Evolutionary conservation across 2,113 vertebrate genomes (phyloP).

Genomic region (Protobothrops flavoviridis): DNA sequence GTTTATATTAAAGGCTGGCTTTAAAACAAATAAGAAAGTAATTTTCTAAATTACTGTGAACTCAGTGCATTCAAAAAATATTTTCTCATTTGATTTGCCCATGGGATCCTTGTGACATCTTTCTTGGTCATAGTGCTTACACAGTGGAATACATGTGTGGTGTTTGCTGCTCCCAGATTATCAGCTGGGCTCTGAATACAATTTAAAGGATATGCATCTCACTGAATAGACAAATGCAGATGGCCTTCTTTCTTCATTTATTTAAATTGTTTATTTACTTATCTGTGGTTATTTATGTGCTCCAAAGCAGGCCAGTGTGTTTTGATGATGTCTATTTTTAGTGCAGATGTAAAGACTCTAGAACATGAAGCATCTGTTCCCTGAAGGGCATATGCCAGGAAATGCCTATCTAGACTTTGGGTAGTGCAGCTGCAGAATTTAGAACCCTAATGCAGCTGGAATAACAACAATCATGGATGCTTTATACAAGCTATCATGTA

Average conservation of each 20-base stretch:
- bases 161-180: neutral
- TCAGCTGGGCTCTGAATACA: neutral
- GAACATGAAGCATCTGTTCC: neutral
- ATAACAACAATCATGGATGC: neutral
- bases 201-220: slow-evolving; percentile 1
- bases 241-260: neutral
- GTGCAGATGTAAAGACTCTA: neutral
- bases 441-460: neutral
- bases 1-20: slow-evolving; percentile 25
- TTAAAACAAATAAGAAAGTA: neutral
- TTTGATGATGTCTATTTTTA: neutral
- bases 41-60: neutral
- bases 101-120: neutral
- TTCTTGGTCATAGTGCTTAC: neutral
- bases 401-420: neutral
- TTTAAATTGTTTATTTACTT: neutral
- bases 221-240: neutral
- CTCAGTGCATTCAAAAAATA: neutral
- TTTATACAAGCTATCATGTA: accelerated
- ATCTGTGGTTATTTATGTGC: neutral
- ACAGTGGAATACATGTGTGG: neutral
- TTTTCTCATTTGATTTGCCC: neutral
- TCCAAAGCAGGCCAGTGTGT: neutral
- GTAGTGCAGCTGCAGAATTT: neutral
- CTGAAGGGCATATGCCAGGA: too few species aligned